Evolutionary conservation across 1,140 invertebrate species (phyloP), one percentile per base, ranked within the genome.

Genomic region (Tetramorium simillimum): DNA sequence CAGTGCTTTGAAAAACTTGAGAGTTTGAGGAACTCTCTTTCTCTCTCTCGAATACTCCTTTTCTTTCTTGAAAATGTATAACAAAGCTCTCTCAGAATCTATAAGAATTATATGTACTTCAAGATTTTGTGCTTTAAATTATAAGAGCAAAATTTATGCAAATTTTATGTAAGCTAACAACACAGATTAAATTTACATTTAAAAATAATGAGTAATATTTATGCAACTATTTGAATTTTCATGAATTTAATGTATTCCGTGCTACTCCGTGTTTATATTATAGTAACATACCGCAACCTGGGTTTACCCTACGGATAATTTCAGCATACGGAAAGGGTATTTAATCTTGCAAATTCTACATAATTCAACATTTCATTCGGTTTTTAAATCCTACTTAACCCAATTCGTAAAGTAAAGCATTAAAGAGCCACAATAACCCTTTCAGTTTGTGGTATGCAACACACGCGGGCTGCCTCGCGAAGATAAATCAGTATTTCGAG

Each of bases 191-290:
- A 73, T 63, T 73, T 60, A 28, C 69, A 84, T 84, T 75, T 46
- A 56, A 62, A 75, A 49, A 9, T 62, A 75, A 84, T 60, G 69
- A 72, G 67, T 72, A 82, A 75, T 43, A 40, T 84, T 82, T 60
- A 75, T 62, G 69, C 53, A 28, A 28, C 37, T 60, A 43, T 73
- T 67, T 56, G 53, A 58, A 58, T 75, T 84, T 84, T 62, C 24
- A 72, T 37, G 69, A 72, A 81, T 40, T 73, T 75, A 18, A 18
- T 56, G 43, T 24, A 60, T 75, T 60, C 3, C 14, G 21, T 21
- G 69, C 40, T 62, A 16, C 46, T 33, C 33, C 33, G 33, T 24
- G 69, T 58, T 73, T 62, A 37, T 60, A 62, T 43, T 56, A 43
- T 49, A 60, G 1, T 62, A 60, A 84, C 40, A 21, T 37, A 60